Evolutionary conservation across 2,888 invertebrate genomes (phyloP).

Genomic region (Diabrotica balteata): DNA sequence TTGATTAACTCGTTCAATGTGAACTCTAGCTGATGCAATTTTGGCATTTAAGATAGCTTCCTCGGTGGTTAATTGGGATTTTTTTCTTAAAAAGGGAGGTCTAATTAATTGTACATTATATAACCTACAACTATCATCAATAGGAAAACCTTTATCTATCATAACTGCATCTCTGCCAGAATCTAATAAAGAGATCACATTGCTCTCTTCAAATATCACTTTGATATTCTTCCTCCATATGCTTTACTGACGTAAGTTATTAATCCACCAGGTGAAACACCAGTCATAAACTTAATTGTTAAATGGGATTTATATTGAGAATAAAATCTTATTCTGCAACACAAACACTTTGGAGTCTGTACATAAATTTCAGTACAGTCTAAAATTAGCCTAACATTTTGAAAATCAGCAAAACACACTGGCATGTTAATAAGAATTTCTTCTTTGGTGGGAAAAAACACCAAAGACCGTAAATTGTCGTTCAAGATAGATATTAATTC

Average conservation of each 20-base stretch:
- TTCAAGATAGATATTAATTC: conserved; percentile 4
- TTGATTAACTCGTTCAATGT: neutral
- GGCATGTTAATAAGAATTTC: conserved; percentile 18
- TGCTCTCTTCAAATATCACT: too few species aligned
- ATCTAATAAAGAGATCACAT: too few species aligned
- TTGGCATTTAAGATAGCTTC: too few species aligned
- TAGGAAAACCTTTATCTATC: neutral
- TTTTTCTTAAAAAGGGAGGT: too few species aligned
- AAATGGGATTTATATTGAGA: conserved; percentile 9
- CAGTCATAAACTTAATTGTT: conserved; percentile 23
- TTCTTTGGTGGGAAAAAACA: conserved; percentile 13
- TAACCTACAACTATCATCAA: too few species aligned
- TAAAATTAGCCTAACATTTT: conserved; percentile 17
- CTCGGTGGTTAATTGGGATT: too few species aligned
- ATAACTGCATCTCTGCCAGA: neutral
- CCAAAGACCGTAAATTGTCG: conserved; percentile 4
- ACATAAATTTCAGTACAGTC: conserved; percentile 21
- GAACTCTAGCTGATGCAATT: neutral
- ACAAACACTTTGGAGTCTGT: conserved; percentile 20
- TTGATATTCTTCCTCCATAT: neutral
- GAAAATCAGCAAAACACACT: conserved; percentile 15
- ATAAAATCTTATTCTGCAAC: conserved; percentile 12
- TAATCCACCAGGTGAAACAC: conserved; percentile 8
- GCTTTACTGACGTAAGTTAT: conserved; percentile 20
- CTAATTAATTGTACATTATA: too few species aligned